Percentiles rank a stretch among this genome's conserved stretches.
phyloP scores from a whole-genome alignment of 1,140 invertebrate genomes.

The Metaphire vulgaris region DNA sequence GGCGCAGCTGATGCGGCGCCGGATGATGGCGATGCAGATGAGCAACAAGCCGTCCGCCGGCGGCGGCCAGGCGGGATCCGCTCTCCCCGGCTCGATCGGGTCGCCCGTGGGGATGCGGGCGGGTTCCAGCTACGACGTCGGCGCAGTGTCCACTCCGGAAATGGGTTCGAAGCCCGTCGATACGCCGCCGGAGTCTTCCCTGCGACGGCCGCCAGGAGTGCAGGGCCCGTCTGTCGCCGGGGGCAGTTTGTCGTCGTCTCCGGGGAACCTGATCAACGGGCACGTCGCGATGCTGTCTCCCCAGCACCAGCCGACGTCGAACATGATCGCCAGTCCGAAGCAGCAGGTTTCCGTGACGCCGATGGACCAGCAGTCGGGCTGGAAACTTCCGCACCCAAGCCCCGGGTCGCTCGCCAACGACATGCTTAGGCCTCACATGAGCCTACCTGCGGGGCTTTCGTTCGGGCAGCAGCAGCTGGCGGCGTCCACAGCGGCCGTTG shows the following conservation, averaged over 20 bases:
- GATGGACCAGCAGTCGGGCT: background rate
- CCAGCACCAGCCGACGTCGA: background rate
- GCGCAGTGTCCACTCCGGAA: background rate
- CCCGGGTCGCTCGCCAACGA: background rate
- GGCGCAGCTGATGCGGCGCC: constrained; percentile 70
- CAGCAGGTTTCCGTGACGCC: constrained; percentile 8
- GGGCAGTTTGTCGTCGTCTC: too few relatives aligned
- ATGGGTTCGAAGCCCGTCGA: background rate
- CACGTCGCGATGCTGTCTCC: background rate
- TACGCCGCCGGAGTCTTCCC: background rate
- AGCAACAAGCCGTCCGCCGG: background rate
- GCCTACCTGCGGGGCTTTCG: background rate
- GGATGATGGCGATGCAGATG: constrained; percentile 66
- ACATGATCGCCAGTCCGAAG: background rate
- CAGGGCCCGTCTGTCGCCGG: background rate
- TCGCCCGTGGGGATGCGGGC: background rate
- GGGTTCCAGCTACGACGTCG: constrained; percentile 1
- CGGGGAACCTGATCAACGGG: background rate
- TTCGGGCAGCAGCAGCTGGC: background rate
- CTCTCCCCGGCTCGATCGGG: background rate
- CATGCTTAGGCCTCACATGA: background rate
- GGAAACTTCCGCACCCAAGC: background rate
- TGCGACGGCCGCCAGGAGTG: background rate
- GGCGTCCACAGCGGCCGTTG: background rate
- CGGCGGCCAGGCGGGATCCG: background rate